phyloP scores from a whole-genome alignment of 2,113 vertebrate genomes.

The Marmota monax region DNA sequence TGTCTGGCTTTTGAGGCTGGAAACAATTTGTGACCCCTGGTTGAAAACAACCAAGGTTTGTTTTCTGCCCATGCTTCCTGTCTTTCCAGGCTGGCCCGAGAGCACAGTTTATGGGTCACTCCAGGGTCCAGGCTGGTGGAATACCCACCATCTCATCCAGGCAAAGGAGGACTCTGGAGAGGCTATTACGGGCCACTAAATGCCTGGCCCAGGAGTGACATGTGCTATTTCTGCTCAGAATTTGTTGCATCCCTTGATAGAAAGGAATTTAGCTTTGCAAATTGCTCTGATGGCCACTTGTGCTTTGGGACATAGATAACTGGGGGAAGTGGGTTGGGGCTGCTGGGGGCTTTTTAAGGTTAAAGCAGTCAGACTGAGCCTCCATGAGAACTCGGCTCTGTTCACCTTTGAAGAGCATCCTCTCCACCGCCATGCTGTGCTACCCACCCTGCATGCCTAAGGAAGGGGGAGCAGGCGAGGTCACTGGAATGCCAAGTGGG shows the following conservation, averaged over 20 bases:
- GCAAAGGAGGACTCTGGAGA: neutral
- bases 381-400: neutral
- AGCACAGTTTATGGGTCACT: neutral
- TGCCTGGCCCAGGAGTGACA: neutral
- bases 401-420: neutral
- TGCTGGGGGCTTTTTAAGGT: neutral
- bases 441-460: accelerated
- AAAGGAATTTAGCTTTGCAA: neutral
- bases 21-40: neutral
- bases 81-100: neutral
- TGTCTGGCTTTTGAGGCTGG: neutral
- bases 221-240: slow-evolving; percentile 34
- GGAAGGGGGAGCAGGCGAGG: neutral
- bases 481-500: neutral
- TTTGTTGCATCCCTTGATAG: neutral
- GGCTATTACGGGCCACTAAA: neutral
- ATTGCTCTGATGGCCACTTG: neutral
- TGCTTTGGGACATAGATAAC: neutral
- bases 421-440: neutral
- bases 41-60: neutral
- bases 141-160: neutral
- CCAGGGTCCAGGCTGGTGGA: neutral
- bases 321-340: neutral
- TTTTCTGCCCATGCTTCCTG: neutral
- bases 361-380: neutral